phyloP scores from a whole-genome alignment of 2,888 invertebrate genomes.

The Aproaerema taeniolella region DNA sequence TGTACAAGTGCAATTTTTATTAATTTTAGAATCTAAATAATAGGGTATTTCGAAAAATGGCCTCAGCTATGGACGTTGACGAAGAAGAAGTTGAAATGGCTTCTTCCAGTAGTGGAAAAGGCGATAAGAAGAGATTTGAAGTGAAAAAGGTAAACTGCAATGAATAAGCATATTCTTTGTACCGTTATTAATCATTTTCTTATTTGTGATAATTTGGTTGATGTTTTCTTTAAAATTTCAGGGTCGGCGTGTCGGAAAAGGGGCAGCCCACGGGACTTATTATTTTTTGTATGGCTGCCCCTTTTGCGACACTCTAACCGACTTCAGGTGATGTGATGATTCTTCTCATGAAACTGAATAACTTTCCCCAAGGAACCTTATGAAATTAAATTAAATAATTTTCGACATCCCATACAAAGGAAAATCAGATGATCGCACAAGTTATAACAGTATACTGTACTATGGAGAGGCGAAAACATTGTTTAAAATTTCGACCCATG shows the following conservation, averaged over 20 bases:
- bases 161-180: conserved; percentile 13
- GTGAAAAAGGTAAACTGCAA: conserved; percentile 90
- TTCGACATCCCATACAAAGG: too few relatives aligned
- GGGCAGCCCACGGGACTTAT: too few relatives aligned
- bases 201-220: conserved; percentile 11
- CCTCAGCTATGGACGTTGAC: conserved; percentile 93
- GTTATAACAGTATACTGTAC: too few relatives aligned
- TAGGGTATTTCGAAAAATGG: conserved; percentile 55
- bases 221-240: conserved; percentile 55
- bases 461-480: too few relatives aligned
- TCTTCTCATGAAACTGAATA: too few relatives aligned
- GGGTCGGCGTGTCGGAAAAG: conserved; percentile 99
- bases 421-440: too few relatives aligned
- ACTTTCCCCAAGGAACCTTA: too few relatives aligned
- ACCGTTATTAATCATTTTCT: conserved; percentile 12
- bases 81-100: conserved; percentile 94
- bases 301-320: too few relatives aligned
- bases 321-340: too few relatives aligned
- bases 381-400: too few relatives aligned
- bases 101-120: conserved; percentile 91
- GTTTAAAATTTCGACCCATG: too few relatives aligned
- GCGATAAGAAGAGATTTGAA: conserved; percentile 97
- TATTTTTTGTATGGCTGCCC: too few relatives aligned
- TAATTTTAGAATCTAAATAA: conserved; percentile 36
- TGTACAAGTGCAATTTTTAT: conserved; percentile 31